Evolutionary conservation across 2,888 invertebrate genomes (phyloP), one percentile per base, ranked within the genome.

Genomic region (Spilarctia lutea): DNA sequence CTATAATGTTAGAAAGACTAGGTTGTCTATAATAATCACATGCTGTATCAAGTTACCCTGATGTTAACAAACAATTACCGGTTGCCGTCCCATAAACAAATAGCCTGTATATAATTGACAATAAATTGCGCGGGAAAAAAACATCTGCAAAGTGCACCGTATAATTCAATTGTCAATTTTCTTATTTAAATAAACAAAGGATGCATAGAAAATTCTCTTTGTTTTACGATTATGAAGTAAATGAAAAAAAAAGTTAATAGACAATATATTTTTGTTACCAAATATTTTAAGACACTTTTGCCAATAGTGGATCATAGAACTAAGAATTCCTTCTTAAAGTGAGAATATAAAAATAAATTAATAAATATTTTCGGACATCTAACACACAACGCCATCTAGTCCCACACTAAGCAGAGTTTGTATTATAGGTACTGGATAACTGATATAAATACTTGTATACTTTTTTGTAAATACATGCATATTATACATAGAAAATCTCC

Each of bases 81-180:
- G 60, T 73, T 27, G 33, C 48, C 39, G 30, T 45, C 6, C 30
- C 20, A 69, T 68, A 73, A 70, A 70, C 74, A 74, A 74, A 74
- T 66, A 74, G 65, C 8, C 56, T 39, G 4, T 39, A 45, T 63
- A 33, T 20, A 67, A 20, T 69, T 56, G 30, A 48, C 24, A 66
- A 45, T 65, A 66, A 70, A 74, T 71, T 60, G 74, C 66, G 70
- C 66, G 69, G 63, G 70, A 66, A 74, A 74, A 56, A 39, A 56
- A 45, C 74, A 71, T 24, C 66, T 74, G 74, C 27, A 16, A 16
- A 48, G 42, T 69, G 35, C 66, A 60, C n/a, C 52, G 30, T 71
- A 30, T 74, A 71, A 70, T 74, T 74, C 48, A 18, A 74, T 24
- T 30, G n/a, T n/a, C 48, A 48, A 52, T 68, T 52, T 72, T 13